Evolutionary conservation across 2,888 invertebrate species (phyloP), one percentile per base, ranked within the genome.

Genomic region (Sphinx pinastri): DNA sequence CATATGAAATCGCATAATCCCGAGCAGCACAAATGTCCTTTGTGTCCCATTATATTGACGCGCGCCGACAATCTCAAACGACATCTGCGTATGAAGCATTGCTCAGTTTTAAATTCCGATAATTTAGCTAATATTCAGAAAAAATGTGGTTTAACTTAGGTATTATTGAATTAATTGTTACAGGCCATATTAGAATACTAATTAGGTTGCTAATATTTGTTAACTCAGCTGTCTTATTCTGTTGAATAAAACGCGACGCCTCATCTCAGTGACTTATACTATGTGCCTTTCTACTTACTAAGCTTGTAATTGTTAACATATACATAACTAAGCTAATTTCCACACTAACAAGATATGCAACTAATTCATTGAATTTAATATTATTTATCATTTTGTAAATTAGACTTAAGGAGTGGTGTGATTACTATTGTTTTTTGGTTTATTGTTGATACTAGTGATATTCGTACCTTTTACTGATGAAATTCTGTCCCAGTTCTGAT

Each of bases 61-160:
- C 92, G 96, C 73, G 96, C 95, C 75, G 96, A 96, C 85, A 96
- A 96, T 85, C 94, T 96, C 82, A 96, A 96, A 88, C 94, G 95
- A 71, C 96, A 96, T 85, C 95, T 96, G 75, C 94, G 95, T 79
- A 94, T 95, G 88, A 96, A 96, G 86, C 96, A 96, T 84, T 89
- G 90, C 74, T 87, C 89, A 54, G 88, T 89, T 59, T 79, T 94
- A 75, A 86, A 86, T 52, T 84, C 88, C n/a, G 87, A 86, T 75
- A 92, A 89, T 75, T 76, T 90, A 71, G 84, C 88, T 14, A 93
- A 93, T 80, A 92, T 93, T 77, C 88, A 91, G 77, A 86, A 87
- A 38, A 85, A 87, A 79, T 89, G 88, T 84, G 87, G 85, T 79
- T 75, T 79, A 71, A 83, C 79, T 77, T 81, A 80, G 76, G 69